Conservation (phyloP, 2,113 vertebrate genomes). For the Halcyon malimbica region DNA sequence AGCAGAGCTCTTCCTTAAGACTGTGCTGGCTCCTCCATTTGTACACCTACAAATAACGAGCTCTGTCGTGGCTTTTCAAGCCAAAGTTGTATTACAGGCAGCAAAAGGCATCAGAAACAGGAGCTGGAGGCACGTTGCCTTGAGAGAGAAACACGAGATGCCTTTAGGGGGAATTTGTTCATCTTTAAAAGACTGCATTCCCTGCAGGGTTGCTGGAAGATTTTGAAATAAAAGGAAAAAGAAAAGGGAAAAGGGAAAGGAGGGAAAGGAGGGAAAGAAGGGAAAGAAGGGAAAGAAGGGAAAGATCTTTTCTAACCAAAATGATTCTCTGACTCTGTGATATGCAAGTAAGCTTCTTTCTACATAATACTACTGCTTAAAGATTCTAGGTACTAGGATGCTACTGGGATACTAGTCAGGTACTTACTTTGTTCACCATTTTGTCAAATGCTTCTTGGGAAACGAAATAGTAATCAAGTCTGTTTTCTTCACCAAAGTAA, state of each 20-base stretch:
- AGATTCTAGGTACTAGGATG: background rate
- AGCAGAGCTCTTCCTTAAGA: background rate
- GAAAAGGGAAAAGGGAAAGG: too few species aligned
- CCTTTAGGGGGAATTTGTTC: background rate
- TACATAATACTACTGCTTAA: background rate
- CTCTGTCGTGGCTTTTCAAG: background rate
- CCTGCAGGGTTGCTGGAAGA: background rate
- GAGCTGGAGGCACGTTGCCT: background rate
- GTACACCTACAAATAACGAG: background rate
- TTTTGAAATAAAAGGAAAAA: rapidly evolving
- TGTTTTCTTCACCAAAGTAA: slow-evolving; percentile 88
- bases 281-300: too few species aligned
- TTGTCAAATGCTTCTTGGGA: slow-evolving; percentile 83
- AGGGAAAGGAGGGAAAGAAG: too few species aligned
- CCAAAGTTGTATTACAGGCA: background rate
- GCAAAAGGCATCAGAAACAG: background rate
- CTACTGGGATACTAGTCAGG: background rate
- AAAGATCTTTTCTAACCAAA: background rate
- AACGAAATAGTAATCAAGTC: slow-evolving; percentile 89
- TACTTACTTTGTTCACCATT: slow-evolving; percentile 81
- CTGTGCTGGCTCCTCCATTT: background rate
- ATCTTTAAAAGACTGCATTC: background rate
- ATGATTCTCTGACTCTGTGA: background rate
- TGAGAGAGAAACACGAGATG: background rate
- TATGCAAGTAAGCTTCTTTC: background rate